Conservation (phyloP, 2,797 vertebrate species). For the Sparidentex hasta region DNA sequence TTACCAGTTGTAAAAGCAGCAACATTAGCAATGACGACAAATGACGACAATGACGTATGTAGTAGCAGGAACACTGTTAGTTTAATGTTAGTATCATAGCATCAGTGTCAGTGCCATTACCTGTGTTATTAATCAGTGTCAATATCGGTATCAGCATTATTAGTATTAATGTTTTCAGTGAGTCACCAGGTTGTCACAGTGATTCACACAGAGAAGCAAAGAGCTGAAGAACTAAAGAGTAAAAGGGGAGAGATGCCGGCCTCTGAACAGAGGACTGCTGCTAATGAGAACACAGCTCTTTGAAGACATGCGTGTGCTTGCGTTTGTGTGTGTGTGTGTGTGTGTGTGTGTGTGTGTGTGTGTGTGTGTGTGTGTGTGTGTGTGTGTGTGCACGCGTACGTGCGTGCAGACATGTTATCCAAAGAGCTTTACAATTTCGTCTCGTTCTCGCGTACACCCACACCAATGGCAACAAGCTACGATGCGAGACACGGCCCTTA, state of each 20-base stretch:
- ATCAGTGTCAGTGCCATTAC: not conserved
- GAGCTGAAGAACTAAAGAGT: slow-evolving; percentile 1
- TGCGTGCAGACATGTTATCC: not conserved
- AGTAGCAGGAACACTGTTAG: not conserved
- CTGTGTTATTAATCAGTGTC: not conserved
- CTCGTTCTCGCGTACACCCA: not conserved
- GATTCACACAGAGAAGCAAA: slow-evolving; percentile 2
- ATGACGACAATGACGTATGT: too few species aligned
- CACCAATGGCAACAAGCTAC: not conserved
- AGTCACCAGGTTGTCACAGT: slow-evolving; percentile 33
- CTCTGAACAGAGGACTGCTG: not conserved
- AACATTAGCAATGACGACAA: too few species aligned
- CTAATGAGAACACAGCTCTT: slow-evolving; percentile 31
- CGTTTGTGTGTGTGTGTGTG: not conserved
- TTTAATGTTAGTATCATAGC: not conserved
- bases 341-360: slow-evolving; percentile 4
- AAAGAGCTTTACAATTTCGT: not conserved
- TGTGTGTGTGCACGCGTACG: not conserved
- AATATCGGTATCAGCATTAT: not conserved
- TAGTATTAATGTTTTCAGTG: slow-evolving; percentile 5
- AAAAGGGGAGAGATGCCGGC: not conserved
- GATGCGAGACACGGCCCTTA: not conserved
- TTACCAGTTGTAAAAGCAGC: not conserved
- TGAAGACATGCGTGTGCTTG: not conserved
- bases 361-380: slow-evolving; percentile 8